A percentile compares a stretch with the other conserved stretches of the same genome.
These are phyloP conservation scores for Notolepis coatsorum DNA, from an alignment of 2,797 vertebrate species.

Conservation along the genomic window DNA sequence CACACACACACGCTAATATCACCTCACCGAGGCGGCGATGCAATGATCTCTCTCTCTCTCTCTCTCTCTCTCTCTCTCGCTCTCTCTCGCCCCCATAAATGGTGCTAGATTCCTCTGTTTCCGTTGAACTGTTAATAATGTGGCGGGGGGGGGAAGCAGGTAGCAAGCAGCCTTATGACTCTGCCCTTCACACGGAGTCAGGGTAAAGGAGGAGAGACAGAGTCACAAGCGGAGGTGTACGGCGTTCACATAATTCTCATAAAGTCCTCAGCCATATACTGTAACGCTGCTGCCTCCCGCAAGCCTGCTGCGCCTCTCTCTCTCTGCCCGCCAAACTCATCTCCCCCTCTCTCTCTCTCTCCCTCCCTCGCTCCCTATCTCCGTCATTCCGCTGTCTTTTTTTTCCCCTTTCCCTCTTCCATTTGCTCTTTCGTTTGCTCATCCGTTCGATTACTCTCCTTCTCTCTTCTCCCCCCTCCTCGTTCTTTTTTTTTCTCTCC, in stretches of 20 bases:
- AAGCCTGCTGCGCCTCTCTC: background rate
- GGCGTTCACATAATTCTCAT: conserved; percentile 4
- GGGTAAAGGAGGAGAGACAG: background rate
- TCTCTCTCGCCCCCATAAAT: background rate
- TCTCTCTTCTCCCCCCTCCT: conserved; percentile 10
- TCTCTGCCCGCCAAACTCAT: background rate
- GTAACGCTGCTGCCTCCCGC: conserved; percentile 6
- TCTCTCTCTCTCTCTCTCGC: no score
- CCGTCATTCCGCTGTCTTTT: background rate
- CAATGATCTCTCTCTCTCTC: no score
- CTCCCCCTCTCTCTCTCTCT: background rate
- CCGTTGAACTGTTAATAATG: background rate
- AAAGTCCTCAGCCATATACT: background rate
- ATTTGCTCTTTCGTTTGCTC: background rate
- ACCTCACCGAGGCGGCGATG: background rate
- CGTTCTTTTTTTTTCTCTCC: conserved; percentile 3
- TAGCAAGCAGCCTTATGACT: background rate
- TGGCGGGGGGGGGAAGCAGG: background rate
- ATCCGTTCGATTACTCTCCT: conserved; percentile 29
- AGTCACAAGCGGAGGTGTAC: background rate
- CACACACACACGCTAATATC: background rate
- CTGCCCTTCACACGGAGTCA: background rate
- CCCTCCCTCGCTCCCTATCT: background rate
- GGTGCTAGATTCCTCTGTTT: background rate
- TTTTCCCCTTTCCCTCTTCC: conserved; percentile 32